phyloP scores from a whole-genome alignment of 2,888 invertebrate species.

The Chymomyza amoena region DNA sequence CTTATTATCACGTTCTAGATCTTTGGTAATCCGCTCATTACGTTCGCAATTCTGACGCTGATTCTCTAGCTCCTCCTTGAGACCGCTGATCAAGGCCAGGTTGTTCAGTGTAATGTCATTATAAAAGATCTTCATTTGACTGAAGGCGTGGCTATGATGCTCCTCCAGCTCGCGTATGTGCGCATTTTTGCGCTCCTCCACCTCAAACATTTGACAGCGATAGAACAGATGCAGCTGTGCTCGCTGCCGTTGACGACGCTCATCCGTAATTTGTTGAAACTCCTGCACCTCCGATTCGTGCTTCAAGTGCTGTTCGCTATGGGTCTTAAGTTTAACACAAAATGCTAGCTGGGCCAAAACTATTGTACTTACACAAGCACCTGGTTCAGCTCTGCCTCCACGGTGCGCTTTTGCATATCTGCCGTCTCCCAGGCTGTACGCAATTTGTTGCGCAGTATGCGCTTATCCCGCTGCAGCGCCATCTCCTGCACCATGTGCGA shows the following conservation, averaged over 20 bases:
- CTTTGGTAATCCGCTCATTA: slow-evolving; percentile 83
- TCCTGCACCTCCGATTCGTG: slow-evolving; percentile 85
- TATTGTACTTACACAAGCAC: slow-evolving; percentile 65
- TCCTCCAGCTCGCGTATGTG: slow-evolving; percentile 89
- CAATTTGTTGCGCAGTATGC: slow-evolving; percentile 80
- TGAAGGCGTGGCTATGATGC: slow-evolving; percentile 91
- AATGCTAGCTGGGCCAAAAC: background rate
- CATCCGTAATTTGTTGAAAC: slow-evolving; percentile 80
- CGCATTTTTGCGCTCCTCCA: slow-evolving; percentile 94
- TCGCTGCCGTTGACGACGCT: slow-evolving; percentile 86
- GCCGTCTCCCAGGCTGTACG: slow-evolving; percentile 80
- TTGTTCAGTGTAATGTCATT: slow-evolving; percentile 97
- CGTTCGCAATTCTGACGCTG: slow-evolving; percentile 89
- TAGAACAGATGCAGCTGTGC: slow-evolving; percentile 86
- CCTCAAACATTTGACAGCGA: slow-evolving; percentile 90
- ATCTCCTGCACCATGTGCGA: slow-evolving; percentile 88
- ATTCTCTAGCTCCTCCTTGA: slow-evolving; percentile 91
- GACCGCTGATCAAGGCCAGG: slow-evolving; percentile 91
- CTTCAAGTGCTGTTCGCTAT: slow-evolving; percentile 82
- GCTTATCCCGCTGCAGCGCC: slow-evolving; percentile 83
- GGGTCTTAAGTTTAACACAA: background rate
- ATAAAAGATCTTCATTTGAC: slow-evolving; percentile 95
- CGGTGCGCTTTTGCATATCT: slow-evolving; percentile 76
- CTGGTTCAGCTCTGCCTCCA: slow-evolving; percentile 75
- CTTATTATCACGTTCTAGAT: slow-evolving; percentile 84